Evolutionary conservation across 2,888 invertebrate genomes (phyloP).

Genomic region (Perizoma flavofasciatum): DNA sequence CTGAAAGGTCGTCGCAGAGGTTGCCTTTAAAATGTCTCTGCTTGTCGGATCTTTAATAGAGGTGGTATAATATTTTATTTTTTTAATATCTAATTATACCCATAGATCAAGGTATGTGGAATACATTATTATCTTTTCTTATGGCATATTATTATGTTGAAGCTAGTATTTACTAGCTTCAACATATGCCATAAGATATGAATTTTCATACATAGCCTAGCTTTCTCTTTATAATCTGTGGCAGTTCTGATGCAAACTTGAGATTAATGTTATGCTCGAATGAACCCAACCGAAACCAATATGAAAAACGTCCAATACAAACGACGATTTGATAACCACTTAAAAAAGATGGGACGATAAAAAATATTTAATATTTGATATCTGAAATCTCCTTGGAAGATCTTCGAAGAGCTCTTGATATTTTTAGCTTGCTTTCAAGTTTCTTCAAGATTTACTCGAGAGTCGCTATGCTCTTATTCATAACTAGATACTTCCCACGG

Average conservation of each 20-base stretch:
- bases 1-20: no score
- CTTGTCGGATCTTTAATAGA: no score
- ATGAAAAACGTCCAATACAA: slow-evolving; percentile 45
- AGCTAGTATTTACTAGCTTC: no score
- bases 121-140: no score
- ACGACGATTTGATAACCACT: slow-evolving; percentile 46
- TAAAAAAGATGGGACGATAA: slow-evolving; percentile 39
- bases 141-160: no score
- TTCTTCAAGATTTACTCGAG: slow-evolving; percentile 14
- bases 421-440: slow-evolving; percentile 18
- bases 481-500: no score
- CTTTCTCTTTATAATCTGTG: slow-evolving; percentile 28
- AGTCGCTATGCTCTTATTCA: not conserved
- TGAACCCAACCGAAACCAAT: slow-evolving; percentile 37
- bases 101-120: no score
- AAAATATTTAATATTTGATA: slow-evolving; percentile 28
- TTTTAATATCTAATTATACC: no score
- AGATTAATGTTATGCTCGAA: slow-evolving; percentile 51
- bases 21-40: no score
- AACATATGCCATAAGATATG: no score
- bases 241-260: slow-evolving; percentile 42
- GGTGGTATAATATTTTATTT: no score
- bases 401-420: slow-evolving; percentile 14
- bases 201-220: slow-evolving; percentile 14
- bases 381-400: slow-evolving; percentile 14